Base-by-base conservation (phyloP, 2,888 invertebrate genomes). In the Brassicogethes aeneus region DNA sequence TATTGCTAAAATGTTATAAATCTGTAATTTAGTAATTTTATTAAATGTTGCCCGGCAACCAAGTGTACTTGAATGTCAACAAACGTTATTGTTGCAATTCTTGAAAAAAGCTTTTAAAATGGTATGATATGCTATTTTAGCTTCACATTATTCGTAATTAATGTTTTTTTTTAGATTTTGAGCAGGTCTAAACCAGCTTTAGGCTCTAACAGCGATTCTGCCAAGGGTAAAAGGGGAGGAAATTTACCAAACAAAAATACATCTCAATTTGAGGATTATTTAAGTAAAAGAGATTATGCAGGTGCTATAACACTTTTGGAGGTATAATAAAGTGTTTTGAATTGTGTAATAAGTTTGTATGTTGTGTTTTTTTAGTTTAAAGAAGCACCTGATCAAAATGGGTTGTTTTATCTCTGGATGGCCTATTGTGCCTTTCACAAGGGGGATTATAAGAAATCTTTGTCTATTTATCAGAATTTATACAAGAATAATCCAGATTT, bases 381-480 rank as follows among this genome's bases (percentile, higher is more conserved):
- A 55, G 70, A 73, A 55, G 68, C 67, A 49, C 72, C 73, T 15
- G 72, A 74, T 48, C 65, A 65, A 17, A 70, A 65, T 47, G 56
- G 69, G n/a, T 71, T 73, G 43, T 70, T 72, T 12, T 84, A 87
- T 39, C 71, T 86, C 52, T 97, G 97, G 96, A 79, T 89, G 46
- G 96, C 90, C 0, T 96, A 93, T 70, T 94, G 95, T 66, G 84
- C 86, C 57, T 99, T 96, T 69, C 96, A 97, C 68, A 74, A 94
- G 45, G 96, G 94, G 2, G 93, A 97, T 62, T 95, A 94, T 69
- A 83, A 85, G 56, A 79, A 80, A 55, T 80, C 92, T 0, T 70
- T 90, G 55, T 77, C 83, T 47, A 77, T 83, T 37, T 90, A 87
- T 63, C 73, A 78, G 56, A 68, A 64, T 41, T 54, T 80, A 54